Evolutionary conservation across 2,888 invertebrate species (phyloP).

Genomic region (Pyrochroa serraticornis): DNA sequence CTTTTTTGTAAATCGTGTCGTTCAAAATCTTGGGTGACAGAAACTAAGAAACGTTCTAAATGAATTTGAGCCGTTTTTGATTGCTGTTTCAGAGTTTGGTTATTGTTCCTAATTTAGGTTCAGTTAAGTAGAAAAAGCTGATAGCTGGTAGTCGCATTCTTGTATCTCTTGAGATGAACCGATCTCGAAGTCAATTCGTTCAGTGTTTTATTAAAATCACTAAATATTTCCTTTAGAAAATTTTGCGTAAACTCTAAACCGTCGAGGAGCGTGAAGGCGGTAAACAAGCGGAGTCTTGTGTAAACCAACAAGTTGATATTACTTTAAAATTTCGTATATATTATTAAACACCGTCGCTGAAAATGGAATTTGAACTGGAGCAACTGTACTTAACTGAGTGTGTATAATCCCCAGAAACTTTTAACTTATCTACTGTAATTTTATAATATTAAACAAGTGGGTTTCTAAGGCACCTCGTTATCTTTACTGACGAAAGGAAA

Average conservation of each 20-base stretch:
- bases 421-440: slow-evolving; percentile 44
- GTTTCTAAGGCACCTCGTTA: slow-evolving; percentile 51
- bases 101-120: too few relatives aligned
- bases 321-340: slow-evolving; percentile 18
- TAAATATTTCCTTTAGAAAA: slow-evolving; percentile 20
- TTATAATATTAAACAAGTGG: slow-evolving; percentile 47
- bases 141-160: too few relatives aligned
- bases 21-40: too few relatives aligned
- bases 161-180: background rate
- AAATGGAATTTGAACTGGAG: slow-evolving; percentile 17
- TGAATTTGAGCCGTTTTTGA: too few relatives aligned
- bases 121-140: too few relatives aligned
- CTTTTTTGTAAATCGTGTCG: too few relatives aligned
- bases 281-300: slow-evolving; percentile 15
- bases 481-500: slow-evolving; percentile 51
- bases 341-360: slow-evolving; percentile 19
- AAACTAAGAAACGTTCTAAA: too few relatives aligned
- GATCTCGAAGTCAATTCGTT: too few relatives aligned
- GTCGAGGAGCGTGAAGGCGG: slow-evolving; percentile 10
- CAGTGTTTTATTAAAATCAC: slow-evolving; percentile 14
- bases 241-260: slow-evolving; percentile 16
- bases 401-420: slow-evolving; percentile 39
- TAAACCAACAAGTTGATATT: slow-evolving; percentile 24
- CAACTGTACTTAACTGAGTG: slow-evolving; percentile 13
- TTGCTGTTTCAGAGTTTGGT: too few relatives aligned